Base-by-base conservation (phyloP, 2,888 invertebrate genomes). In the Pilophorus perplexus region DNA sequence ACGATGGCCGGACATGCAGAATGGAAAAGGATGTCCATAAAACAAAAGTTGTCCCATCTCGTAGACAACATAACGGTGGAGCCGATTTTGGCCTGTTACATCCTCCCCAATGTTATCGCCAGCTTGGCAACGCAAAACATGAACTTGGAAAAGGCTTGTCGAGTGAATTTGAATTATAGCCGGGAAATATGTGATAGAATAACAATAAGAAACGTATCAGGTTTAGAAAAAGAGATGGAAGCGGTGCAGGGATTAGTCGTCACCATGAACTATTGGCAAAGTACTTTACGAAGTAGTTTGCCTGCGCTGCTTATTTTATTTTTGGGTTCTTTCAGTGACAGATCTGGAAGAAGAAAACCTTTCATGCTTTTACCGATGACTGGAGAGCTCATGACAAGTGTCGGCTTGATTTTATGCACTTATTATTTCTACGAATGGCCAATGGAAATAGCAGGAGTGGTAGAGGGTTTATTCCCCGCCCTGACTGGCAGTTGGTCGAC, bases 91-190 rank as follows among this genome's bases (percentile, higher is more conserved):
- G 81, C 83, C 1, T 83, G 82, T 65, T 85, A 83, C 72, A 82
- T 85, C 0, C 78, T 86, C 70, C 85, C 86, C 1, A 74, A 74
- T 52, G 71, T 73, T 4, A 38, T 74, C 1, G 77, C 78, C 1
- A 84, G 85, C 50, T 75, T 90, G 71, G 89, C 90, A 16, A 89
- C 89, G 33, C 90, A 90, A 77, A 90, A 91, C 77, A 79, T 91
- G 50, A 89, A 89, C 76, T 80, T 91, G 74, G 91, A 90, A 76
- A 90, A 91, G 77, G 90, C 90, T 0, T 91, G 91, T 75, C 79
- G 90, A 27, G 70, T 70, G 6, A 70, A 70, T 40, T 48, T 70
- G 38, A 57, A 57, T 2, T 68, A 64, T 42, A 27, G 57, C 1
- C 12, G 23, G 10, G 44, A 66, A 1, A 37, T 68, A 22, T 70